A percentile compares a stretch with the other conserved stretches of the same genome.
These are phyloP conservation scores for Keiferia lycopersicella DNA, from an alignment of 2,888 invertebrate species.

Conservation along the genomic window DNA sequence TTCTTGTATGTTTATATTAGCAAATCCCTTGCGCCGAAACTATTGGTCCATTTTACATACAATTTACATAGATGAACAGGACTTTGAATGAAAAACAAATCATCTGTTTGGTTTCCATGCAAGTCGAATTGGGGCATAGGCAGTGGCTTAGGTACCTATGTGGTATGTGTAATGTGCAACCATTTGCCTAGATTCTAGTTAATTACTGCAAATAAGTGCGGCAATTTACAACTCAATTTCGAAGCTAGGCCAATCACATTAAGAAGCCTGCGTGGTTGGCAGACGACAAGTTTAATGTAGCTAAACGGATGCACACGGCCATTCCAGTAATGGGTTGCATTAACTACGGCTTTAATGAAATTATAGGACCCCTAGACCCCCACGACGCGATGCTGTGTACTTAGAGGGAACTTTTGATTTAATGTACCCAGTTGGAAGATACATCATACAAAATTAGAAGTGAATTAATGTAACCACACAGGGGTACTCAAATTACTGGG, in stretches of 20 bases:
- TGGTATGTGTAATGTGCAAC: no score
- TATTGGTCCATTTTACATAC: no score
- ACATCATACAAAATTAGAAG: neutral
- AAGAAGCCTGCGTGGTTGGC: neutral
- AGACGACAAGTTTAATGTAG: slow-evolving; percentile 17
- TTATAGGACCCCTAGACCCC: slow-evolving; percentile 11
- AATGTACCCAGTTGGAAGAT: neutral
- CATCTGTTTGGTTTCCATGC: no score
- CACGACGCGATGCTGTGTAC: neutral
- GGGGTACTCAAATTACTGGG: neutral
- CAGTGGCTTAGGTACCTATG: no score
- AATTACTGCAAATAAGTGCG: no score
- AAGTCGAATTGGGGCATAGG: no score
- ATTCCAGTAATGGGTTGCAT: slow-evolving; percentile 18
- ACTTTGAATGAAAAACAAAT: no score
- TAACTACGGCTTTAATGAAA: slow-evolving; percentile 18
- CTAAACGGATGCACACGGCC: slow-evolving; percentile 18
- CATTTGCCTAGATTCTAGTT: no score
- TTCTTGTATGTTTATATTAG: no score
- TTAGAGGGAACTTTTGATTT: slow-evolving; percentile 17
- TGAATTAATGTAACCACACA: slow-evolving; percentile 6
- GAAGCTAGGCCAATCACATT: slow-evolving; percentile 8
- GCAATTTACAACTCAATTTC: slow-evolving; percentile 9
- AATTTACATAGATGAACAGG: no score
- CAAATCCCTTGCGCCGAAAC: no score